Evolutionary conservation across 2,797 vertebrate genomes (phyloP).

Genomic region (Sebastiscus albofasciatus): DNA sequence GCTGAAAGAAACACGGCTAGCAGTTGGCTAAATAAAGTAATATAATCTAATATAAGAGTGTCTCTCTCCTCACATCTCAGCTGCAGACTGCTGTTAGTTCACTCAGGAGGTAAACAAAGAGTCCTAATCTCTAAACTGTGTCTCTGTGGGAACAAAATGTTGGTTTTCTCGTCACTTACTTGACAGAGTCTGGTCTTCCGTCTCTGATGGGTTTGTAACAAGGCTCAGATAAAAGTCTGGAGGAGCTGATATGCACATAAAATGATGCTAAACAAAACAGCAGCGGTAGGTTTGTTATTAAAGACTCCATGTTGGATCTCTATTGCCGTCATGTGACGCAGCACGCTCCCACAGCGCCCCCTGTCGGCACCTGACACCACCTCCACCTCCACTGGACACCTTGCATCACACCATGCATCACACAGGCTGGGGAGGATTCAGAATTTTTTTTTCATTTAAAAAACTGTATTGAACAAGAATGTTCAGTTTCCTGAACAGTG

Average conservation of each 20-base stretch:
- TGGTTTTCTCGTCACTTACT: constrained; percentile 30
- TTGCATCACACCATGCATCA: not conserved
- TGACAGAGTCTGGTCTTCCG: constrained; percentile 59
- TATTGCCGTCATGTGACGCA: not conserved
- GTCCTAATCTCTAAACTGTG: not conserved
- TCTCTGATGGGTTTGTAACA: constrained; percentile 77
- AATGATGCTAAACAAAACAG: constrained; percentile 44
- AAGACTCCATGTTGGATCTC: constrained; percentile 67
- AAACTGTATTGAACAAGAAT: not conserved
- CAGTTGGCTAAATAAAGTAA: not conserved
- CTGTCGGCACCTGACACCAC: not conserved
- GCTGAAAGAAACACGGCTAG: not conserved
- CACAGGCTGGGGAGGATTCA: not conserved
- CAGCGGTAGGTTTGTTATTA: not conserved
- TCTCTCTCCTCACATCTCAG: no score
- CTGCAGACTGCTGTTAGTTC: not conserved
- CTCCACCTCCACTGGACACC: no score
- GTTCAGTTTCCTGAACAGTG: no score
- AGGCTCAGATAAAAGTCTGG: constrained; percentile 32
- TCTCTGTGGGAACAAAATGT: fast-evolving
- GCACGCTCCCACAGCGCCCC: constrained; percentile 18
- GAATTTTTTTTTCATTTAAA: no score
- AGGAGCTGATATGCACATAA: not conserved
- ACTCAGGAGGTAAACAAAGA: not conserved
- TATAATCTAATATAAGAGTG: no score